Conservation (phyloP, 2,888 invertebrate genomes). For the Masnerella sp. region DNA sequence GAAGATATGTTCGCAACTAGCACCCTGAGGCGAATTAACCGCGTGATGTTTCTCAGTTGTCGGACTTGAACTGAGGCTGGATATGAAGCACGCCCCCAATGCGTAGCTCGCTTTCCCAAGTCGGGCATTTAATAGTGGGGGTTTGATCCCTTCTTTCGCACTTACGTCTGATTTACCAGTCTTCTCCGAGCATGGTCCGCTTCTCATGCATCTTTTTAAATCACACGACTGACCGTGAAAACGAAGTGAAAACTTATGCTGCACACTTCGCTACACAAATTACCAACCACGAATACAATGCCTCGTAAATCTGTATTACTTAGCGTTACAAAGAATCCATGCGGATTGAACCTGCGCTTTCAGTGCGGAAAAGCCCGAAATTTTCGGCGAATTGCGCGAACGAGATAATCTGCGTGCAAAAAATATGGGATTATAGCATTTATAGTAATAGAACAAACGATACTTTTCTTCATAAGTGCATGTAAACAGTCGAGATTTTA, state of each 20-base stretch:
- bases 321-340: slow-evolving; percentile 1
- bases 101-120: slow-evolving; percentile 68
- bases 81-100: slow-evolving; percentile 70
- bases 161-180: slow-evolving; percentile 62
- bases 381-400: no score
- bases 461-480: no score
- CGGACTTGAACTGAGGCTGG: slow-evolving; percentile 73
- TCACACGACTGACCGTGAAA: slow-evolving; percentile 63
- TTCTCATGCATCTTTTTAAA: slow-evolving; percentile 61
- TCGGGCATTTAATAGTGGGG: slow-evolving; percentile 69
- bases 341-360: slow-evolving; percentile 1
- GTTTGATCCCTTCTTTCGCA: slow-evolving; percentile 71
- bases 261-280: slow-evolving; percentile 54
- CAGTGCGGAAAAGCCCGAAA: no score
- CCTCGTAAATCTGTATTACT: slow-evolving; percentile 29
- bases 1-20: no score
- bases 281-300: slow-evolving; percentile 41
- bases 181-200: slow-evolving; percentile 47
- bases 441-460: no score
- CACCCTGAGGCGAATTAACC: slow-evolving; percentile 50
- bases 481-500: no score
- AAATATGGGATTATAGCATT: no score
- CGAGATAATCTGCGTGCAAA: no score
- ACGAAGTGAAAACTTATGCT: slow-evolving; percentile 63
- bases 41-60: slow-evolving; percentile 67